A percentile compares a stretch with the other conserved stretches of the same genome.
These are phyloP conservation scores for Perodicticus potto DNA, from an alignment of 2,797 vertebrate species.

Conservation along the genomic window DNA sequence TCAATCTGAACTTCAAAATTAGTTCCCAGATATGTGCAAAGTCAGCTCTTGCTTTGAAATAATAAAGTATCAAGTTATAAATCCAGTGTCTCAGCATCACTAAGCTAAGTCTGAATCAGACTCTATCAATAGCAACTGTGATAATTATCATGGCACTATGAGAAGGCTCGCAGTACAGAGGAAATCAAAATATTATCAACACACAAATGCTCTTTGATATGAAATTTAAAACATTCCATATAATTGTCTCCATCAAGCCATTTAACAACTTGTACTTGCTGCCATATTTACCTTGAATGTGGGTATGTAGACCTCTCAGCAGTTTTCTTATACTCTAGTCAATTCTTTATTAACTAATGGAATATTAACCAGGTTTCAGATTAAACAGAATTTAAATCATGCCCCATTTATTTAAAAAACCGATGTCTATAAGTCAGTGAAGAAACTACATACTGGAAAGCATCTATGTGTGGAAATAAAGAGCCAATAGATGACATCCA, in stretches of 20 bases:
- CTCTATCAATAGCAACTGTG: background rate
- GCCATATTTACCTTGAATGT: background rate
- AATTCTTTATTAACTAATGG: background rate
- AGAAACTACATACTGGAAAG: background rate
- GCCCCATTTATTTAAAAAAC: background rate
- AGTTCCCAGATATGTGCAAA: constrained; percentile 24
- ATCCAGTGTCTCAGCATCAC: background rate
- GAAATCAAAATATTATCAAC: background rate
- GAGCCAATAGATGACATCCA: background rate
- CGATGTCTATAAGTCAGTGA: background rate
- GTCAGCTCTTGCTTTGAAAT: background rate
- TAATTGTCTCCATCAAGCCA: background rate
- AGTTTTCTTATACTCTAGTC: background rate
- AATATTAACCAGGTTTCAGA: background rate
- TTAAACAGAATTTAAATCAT: background rate
- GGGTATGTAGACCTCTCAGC: background rate
- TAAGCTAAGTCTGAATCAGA: background rate
- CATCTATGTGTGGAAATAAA: background rate
- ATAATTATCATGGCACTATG: background rate
- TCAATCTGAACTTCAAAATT: constrained; percentile 5
- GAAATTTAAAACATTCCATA: background rate
- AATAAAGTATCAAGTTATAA: background rate
- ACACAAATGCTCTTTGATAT: background rate
- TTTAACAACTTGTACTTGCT: background rate
- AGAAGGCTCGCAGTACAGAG: background rate